phyloP scores from a whole-genome alignment of 1,140 invertebrate species.

The Bombus turneri region DNA sequence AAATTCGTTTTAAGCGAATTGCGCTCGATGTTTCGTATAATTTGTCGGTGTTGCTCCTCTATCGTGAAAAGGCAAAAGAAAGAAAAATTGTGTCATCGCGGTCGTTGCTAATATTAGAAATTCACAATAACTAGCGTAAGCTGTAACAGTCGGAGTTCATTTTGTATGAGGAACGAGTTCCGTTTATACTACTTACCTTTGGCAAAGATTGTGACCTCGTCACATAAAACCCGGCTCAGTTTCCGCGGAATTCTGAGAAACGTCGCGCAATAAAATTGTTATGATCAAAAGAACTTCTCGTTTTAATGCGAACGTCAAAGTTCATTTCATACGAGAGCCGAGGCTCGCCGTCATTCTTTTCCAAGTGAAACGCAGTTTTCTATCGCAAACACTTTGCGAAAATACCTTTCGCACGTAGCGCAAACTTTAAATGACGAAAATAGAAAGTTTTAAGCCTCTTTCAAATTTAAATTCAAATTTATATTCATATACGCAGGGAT shows the following conservation, averaged over 20 bases:
- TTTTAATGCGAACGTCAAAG: conserved; percentile 18
- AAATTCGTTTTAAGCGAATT: not conserved
- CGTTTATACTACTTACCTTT: not conserved
- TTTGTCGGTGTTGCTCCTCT: not conserved
- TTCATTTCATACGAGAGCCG: conserved; percentile 13
- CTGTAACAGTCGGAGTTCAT: conserved; percentile 38
- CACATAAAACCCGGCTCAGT: conserved; percentile 13
- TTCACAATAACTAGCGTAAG: not conserved
- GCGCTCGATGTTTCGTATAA: not conserved
- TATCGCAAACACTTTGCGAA: no score
- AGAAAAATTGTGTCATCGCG: not conserved
- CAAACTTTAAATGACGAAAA: no score
- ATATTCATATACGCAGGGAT: no score
- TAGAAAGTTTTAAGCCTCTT: no score
- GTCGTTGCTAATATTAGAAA: not conserved
- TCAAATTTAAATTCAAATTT: no score
- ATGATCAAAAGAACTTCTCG: conserved; percentile 3
- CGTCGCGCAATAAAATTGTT: conserved; percentile 28
- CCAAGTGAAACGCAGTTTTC: not conserved
- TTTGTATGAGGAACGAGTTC: conserved; percentile 28
- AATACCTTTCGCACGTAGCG: no score
- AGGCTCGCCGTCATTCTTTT: not conserved
- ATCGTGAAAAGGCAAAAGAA: not conserved
- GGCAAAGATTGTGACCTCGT: conserved; percentile 21
- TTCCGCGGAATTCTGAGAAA: conserved; percentile 21